phyloP scores from a whole-genome alignment of 1,140 invertebrate genomes.

The Platorchestia sp. region DNA sequence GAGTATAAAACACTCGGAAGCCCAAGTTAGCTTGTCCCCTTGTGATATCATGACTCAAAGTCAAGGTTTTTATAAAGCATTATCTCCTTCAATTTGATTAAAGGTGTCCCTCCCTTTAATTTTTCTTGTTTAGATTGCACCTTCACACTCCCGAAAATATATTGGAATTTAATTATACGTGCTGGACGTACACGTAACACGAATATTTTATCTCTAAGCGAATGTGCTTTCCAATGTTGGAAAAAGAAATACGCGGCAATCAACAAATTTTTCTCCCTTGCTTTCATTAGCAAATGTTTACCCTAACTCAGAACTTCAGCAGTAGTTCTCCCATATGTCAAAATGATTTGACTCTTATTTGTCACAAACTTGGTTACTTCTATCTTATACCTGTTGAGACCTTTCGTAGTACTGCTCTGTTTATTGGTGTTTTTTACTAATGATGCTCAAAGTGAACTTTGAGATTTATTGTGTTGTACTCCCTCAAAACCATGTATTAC shows the following conservation, averaged over 20 bases:
- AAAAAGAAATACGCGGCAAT: neutral
- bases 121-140: neutral
- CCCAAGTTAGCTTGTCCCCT: neutral
- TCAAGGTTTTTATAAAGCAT: neutral
- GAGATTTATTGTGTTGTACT: no score
- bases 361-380: no score
- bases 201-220: neutral
- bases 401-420: no score
- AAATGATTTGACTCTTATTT: no score
- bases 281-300: neutral
- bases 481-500: no score
- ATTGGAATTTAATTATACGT: neutral
- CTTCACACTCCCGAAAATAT: neutral
- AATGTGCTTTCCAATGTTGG: neutral
- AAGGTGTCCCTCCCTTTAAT: neutral
- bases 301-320: neutral
- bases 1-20: neutral
- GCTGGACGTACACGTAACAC: neutral
- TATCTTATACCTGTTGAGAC: no score
- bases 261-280: neutral
- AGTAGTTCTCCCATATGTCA: neutral
- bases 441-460: no score
- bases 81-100: neutral
- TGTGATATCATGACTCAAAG: neutral
- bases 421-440: no score